These are phyloP conservation scores for Merops nubicus DNA, from an alignment of 2,113 vertebrate genomes.

Conservation along the genomic window DNA sequence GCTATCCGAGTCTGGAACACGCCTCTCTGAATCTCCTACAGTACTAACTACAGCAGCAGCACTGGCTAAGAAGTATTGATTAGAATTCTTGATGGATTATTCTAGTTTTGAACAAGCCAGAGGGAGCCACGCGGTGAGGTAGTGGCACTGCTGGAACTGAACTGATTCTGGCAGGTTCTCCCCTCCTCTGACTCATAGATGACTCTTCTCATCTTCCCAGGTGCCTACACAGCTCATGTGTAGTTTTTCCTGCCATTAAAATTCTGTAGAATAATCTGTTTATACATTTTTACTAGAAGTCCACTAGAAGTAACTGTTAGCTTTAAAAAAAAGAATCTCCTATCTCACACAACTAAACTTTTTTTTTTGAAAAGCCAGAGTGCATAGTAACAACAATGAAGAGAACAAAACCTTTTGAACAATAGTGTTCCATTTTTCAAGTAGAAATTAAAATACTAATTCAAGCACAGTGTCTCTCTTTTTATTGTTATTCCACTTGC, in stretches of 20 bases:
- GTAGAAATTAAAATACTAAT: constrained; percentile 48
- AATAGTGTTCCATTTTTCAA: neutral
- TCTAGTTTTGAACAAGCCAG: neutral
- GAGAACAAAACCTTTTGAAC: constrained; percentile 30
- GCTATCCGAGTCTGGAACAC: neutral
- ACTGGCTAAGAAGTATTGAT: neutral
- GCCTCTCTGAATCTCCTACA: neutral
- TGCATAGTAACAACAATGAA: neutral
- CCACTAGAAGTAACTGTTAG: neutral
- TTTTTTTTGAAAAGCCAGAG: neutral
- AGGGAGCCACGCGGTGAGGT: neutral
- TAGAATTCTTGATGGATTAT: neutral
- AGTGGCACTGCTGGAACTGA: neutral
- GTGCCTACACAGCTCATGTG: neutral
- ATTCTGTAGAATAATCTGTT: neutral
- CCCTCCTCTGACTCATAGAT: neutral
- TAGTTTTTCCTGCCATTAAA: neutral
- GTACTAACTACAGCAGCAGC: neutral
- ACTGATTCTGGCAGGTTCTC: neutral
- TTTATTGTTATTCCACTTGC: constrained; percentile 12
- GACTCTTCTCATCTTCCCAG: neutral
- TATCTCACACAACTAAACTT: neutral
- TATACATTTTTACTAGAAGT: neutral
- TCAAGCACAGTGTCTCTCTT: neutral
- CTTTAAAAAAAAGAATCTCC: neutral